Percentiles rank a stretch among this genome's conserved stretches.
Conservation (phyloP, 1,140 invertebrate genomes). For the Orius insidiosus region DNA sequence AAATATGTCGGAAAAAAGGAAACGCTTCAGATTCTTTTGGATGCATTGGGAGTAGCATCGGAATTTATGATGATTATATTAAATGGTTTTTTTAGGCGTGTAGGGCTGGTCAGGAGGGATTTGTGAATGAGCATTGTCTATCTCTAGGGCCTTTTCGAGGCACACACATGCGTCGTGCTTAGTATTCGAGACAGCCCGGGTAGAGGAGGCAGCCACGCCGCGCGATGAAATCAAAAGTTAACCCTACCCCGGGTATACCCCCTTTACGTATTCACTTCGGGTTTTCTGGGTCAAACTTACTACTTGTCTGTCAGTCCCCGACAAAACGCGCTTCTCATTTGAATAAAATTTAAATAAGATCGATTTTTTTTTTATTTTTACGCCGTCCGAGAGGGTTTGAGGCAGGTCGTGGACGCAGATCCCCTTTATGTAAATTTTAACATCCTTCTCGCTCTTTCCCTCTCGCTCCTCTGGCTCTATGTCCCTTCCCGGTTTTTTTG, state of each 20-base stretch:
- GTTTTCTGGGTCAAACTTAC: constrained; percentile 18
- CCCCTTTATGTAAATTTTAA: no score
- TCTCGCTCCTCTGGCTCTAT: no score
- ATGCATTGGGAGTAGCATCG: no score
- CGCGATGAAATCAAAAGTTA: constrained; percentile 18
- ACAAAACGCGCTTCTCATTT: constrained; percentile 8
- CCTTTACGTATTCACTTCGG: constrained; percentile 16
- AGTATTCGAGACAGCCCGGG: constrained; percentile 13
- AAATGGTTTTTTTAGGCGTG: not conserved
- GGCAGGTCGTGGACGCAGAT: no score
- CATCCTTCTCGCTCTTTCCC: no score
- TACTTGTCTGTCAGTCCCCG: constrained; percentile 6
- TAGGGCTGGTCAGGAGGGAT: constrained; percentile 8
- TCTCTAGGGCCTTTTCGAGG: constrained; percentile 1
- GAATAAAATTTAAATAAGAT: constrained; percentile 18
- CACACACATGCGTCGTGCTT: constrained; percentile 14
- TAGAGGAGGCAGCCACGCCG: not conserved
- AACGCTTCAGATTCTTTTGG: no score
- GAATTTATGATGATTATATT: no score
- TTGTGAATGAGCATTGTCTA: constrained; percentile 9
- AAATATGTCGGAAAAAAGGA: no score
- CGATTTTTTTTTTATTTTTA: constrained; percentile 14
- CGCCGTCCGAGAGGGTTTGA: not conserved
- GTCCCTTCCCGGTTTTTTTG: no score
- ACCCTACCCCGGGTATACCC: not conserved